These are phyloP conservation scores for Ylistrum balloti DNA, from an alignment of 1,140 invertebrate species.

Conservation along the genomic window DNA sequence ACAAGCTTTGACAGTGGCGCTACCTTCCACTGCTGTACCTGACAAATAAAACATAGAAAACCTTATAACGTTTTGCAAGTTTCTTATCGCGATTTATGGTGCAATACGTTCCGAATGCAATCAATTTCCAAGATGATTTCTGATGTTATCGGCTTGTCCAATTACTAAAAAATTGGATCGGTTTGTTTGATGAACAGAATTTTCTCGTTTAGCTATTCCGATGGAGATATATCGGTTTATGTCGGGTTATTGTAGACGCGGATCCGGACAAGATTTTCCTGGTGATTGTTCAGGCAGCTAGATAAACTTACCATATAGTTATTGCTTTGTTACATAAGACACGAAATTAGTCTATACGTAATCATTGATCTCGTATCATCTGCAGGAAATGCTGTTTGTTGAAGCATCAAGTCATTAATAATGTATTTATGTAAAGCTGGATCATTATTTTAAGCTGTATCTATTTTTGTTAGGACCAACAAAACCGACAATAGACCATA, in stretches of 20 bases:
- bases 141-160: neutral
- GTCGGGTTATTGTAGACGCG: neutral
- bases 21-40: neutral
- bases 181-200: neutral
- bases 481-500: slow-evolving; percentile 86
- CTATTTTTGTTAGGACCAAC: slow-evolving; percentile 72
- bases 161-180: neutral
- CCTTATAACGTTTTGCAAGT: neutral
- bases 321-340: neutral
- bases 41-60: neutral
- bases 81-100: neutral
- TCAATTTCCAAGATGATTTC: neutral
- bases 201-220: neutral
- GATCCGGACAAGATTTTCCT: neutral
- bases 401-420: neutral
- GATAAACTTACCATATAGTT: neutral
- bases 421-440: no score
- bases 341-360: neutral
- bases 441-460: neutral
- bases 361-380: neutral
- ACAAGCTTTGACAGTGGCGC: neutral
- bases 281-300: neutral
- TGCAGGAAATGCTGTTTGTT: neutral
- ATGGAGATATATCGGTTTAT: neutral
- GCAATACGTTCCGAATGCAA: neutral